Evolutionary conservation across 2,888 invertebrate species (phyloP).

Genomic region (Ypsolopha scabrella): DNA sequence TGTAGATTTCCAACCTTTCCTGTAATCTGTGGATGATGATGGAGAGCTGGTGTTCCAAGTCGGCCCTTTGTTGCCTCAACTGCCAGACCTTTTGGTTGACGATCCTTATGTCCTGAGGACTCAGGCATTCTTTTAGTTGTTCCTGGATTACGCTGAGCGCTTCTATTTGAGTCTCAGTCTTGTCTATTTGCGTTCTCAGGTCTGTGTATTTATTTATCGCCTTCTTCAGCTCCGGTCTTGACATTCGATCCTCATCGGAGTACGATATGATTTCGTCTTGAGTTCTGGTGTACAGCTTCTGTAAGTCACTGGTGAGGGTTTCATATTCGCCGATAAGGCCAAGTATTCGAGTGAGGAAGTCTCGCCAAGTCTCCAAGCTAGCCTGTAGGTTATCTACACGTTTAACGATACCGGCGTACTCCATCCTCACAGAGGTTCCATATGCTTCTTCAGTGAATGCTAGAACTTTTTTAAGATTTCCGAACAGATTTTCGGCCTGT

Average conservation of each 20-base stretch:
- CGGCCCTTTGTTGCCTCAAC: constrained; percentile 83
- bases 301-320: constrained; percentile 69
- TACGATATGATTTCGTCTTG: constrained; percentile 72
- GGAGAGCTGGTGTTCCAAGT: constrained; percentile 83
- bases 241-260: constrained; percentile 66
- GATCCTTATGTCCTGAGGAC: constrained; percentile 85
- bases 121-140: constrained; percentile 86
- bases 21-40: constrained; percentile 78
- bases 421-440: constrained; percentile 84
- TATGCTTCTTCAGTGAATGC: constrained; percentile 82
- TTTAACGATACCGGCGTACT: constrained; percentile 81
- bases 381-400: constrained; percentile 84
- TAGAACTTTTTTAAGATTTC: constrained; percentile 75
- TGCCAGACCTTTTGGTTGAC: constrained; percentile 84
- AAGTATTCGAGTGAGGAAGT: constrained; percentile 77
- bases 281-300: constrained; percentile 73
- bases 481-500: constrained; percentile 72
- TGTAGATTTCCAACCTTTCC: constrained; percentile 78
- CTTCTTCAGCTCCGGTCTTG: constrained; percentile 73
- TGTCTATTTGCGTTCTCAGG: constrained; percentile 69
- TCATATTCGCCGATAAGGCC: constrained; percentile 75
- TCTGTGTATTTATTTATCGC: constrained; percentile 74
- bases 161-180: constrained; percentile 75
- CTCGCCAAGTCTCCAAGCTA: constrained; percentile 84
- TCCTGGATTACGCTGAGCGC: constrained; percentile 80